Conservation (phyloP, 2,797 vertebrate genomes). For the Mycteria americana region DNA sequence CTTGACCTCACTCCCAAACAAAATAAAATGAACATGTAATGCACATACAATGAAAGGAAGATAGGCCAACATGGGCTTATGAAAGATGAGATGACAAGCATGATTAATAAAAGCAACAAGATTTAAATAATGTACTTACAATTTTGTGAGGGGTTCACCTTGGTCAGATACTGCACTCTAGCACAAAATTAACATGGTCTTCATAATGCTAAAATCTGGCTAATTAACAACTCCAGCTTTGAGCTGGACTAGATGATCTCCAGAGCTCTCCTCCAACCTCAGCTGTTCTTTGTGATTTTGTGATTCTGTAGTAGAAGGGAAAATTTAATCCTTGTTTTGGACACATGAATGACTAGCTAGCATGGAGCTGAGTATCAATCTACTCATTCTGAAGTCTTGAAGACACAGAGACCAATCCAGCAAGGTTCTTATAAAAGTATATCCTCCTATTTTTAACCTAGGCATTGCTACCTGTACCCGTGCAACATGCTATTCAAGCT, state of each 20-base stretch:
- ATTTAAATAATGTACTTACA: background rate
- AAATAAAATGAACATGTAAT: background rate
- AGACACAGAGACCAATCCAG: background rate
- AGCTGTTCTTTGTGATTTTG: background rate
- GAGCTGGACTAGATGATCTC: background rate
- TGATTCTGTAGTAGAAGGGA: background rate
- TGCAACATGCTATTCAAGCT: background rate
- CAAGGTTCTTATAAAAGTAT: background rate
- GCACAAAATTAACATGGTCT: background rate
- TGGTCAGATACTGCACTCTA: background rate
- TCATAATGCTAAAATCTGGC: background rate
- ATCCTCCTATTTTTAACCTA: background rate
- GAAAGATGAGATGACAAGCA: background rate
- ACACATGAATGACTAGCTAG: background rate
- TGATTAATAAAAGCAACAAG: background rate
- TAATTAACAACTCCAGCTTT: background rate
- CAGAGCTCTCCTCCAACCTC: background rate
- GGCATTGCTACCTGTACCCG: background rate
- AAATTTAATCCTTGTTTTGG: background rate
- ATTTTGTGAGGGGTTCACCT: background rate
- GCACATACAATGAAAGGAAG: background rate
- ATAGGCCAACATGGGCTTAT: background rate
- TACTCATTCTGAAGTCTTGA: background rate
- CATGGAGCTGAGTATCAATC: background rate
- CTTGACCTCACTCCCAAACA: background rate